Conservation (phyloP, 2,797 vertebrate genomes). For the Myotis daubentonii region DNA sequence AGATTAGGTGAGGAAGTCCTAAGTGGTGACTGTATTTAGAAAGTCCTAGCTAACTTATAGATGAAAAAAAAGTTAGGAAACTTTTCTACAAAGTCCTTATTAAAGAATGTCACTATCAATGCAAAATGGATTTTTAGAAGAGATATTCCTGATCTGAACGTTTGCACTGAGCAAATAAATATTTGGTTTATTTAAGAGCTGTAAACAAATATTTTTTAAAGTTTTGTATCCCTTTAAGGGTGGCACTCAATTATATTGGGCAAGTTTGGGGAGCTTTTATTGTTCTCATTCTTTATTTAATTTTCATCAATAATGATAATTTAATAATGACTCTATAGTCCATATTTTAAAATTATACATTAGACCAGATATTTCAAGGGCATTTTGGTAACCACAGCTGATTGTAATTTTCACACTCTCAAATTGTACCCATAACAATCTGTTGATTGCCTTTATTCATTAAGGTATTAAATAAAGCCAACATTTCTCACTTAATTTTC, state of each 20-base stretch:
- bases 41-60: background rate
- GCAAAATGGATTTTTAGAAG: background rate
- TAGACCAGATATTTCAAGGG: slow-evolving; percentile 57
- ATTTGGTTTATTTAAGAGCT: background rate
- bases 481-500: slow-evolving; percentile 61
- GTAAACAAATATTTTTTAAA: background rate
- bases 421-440: slow-evolving; percentile 63
- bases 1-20: background rate
- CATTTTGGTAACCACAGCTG: slow-evolving; percentile 63
- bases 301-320: slow-evolving; percentile 42
- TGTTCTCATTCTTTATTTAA: background rate
- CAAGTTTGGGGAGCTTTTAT: background rate
- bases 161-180: background rate
- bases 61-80: slow-evolving; percentile 24
- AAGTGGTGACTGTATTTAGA: background rate
- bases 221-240: background rate
- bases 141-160: background rate
- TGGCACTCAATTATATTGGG: background rate
- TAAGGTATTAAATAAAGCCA: slow-evolving; percentile 57
- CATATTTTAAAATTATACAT: slow-evolving; percentile 53
- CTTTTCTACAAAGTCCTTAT: background rate
- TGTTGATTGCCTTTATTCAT: slow-evolving; percentile 65
- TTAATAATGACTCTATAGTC: slow-evolving; percentile 45
- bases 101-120: background rate
- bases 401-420: slow-evolving; percentile 75